These are phyloP conservation scores for Drosophila mercatorum DNA, from an alignment of 2,888 invertebrate genomes.

Conservation along the genomic window DNA sequence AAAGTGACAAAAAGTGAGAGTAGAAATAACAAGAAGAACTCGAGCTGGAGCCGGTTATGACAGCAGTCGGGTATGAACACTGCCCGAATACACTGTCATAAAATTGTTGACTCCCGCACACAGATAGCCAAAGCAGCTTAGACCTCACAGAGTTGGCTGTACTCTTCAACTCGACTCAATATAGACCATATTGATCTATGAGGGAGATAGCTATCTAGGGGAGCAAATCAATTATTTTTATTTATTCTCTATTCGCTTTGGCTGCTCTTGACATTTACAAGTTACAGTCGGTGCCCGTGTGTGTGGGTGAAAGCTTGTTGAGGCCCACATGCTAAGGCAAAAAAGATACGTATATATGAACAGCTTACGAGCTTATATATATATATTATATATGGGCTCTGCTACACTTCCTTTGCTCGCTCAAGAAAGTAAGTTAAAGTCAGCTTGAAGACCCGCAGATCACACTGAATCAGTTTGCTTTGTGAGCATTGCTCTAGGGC, in stretches of 20 bases:
- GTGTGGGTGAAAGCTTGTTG: conserved; percentile 7
- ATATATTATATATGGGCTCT: not conserved
- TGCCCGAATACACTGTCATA: not conserved
- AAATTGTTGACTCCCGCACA: not conserved
- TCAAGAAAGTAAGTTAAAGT: not conserved
- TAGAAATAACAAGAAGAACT: not conserved
- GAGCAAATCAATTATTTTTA: not conserved
- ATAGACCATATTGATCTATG: not conserved
- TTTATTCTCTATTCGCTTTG: not conserved
- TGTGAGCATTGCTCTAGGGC: not conserved
- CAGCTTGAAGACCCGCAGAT: not conserved
- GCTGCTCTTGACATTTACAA: not conserved
- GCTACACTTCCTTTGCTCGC: not conserved
- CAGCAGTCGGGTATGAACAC: not conserved
- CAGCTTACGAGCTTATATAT: not conserved
- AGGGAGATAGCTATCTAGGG: no score
- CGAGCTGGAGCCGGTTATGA: not conserved
- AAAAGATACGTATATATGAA: not conserved
- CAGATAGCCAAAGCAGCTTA: no score
- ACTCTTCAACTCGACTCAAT: not conserved
- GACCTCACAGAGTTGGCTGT: no score
- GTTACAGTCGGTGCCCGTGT: not conserved
- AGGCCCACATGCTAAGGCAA: not conserved
- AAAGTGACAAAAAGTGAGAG: conserved; percentile 10
- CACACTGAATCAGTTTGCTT: no score